These are phyloP conservation scores for Arrhopalites spinosus DNA, from an alignment of 2,888 invertebrate genomes.

Conservation along the genomic window DNA sequence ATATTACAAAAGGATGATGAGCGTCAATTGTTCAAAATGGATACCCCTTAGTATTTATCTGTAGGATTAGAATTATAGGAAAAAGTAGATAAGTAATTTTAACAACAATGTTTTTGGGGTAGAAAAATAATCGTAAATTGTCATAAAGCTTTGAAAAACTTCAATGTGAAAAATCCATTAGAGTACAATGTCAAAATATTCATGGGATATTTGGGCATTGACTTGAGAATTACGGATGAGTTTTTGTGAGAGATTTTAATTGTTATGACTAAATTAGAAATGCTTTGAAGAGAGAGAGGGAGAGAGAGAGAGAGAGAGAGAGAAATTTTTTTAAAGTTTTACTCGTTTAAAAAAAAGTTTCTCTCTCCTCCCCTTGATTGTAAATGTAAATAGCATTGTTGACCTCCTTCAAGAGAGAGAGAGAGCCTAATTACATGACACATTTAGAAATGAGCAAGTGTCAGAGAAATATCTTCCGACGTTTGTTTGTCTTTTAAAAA, in stretches of 20 bases:
- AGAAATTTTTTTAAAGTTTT: too few species aligned
- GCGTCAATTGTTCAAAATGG: background rate
- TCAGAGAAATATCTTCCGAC: conserved; percentile 33
- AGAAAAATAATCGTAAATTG: conserved; percentile 29
- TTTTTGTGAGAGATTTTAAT: too few species aligned
- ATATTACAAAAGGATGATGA: too few species aligned
- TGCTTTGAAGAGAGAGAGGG: too few species aligned
- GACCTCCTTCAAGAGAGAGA: conserved; percentile 30
- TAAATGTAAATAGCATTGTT: conserved; percentile 33
- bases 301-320: too few species aligned
- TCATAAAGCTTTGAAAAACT: background rate
- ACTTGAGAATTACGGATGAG: too few species aligned
- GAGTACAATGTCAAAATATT: too few species aligned
- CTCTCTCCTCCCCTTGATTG: too few species aligned
- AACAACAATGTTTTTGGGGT: background rate
- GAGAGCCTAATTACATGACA: conserved; percentile 36
- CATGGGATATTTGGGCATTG: too few species aligned
- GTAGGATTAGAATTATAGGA: background rate
- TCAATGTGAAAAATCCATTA: background rate
- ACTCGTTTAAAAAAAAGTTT: too few species aligned
- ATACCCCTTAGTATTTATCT: background rate
- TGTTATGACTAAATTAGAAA: conserved; percentile 3
- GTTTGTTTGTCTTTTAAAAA: conserved; percentile 22
- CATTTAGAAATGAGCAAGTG: conserved; percentile 39
- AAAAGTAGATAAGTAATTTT: background rate